These are phyloP conservation scores for Carterocephalus palaemon DNA, from an alignment of 2,888 invertebrate genomes.

Conservation along the genomic window DNA sequence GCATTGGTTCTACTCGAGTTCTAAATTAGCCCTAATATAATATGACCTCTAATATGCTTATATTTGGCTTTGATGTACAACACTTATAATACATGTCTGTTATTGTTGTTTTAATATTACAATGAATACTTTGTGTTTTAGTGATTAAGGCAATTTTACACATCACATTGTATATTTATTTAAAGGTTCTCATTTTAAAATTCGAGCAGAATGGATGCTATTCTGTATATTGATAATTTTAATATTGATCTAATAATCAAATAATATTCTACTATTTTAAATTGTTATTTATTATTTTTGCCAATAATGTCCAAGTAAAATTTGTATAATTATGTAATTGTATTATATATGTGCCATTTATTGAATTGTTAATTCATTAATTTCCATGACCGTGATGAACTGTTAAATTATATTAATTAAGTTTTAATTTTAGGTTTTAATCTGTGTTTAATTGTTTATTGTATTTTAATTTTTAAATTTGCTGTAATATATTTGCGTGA, in stretches of 20 bases:
- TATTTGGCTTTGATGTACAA: background rate
- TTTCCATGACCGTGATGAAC: constrained; percentile 30
- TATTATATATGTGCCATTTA: constrained; percentile 42
- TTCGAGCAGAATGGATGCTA: constrained; percentile 13
- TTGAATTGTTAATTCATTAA: constrained; percentile 14
- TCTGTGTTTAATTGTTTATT: constrained; percentile 33
- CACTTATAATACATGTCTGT: constrained; percentile 1
- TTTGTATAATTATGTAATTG: constrained; percentile 35
- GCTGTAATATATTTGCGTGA: constrained; percentile 38
- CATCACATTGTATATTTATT: background rate
- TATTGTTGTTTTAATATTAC: constrained; percentile 2
- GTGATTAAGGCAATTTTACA: constrained; percentile 5
- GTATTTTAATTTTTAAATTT: constrained; percentile 38
- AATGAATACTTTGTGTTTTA: constrained; percentile 10
- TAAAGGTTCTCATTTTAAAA: constrained; percentile 3
- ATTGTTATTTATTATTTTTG: constrained; percentile 29
- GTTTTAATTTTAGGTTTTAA: constrained; percentile 26
- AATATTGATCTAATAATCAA: constrained; percentile 15
- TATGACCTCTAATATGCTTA: too few relatives aligned
- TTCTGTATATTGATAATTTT: constrained; percentile 16
- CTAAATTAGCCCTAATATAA: constrained; percentile 9
- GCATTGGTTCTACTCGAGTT: constrained; percentile 9
- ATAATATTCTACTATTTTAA: constrained; percentile 11
- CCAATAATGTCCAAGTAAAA: constrained; percentile 30
- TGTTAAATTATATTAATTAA: constrained; percentile 28